phyloP scores from a whole-genome alignment of 2,113 vertebrate species.

The Notarius quadriscutis region DNA sequence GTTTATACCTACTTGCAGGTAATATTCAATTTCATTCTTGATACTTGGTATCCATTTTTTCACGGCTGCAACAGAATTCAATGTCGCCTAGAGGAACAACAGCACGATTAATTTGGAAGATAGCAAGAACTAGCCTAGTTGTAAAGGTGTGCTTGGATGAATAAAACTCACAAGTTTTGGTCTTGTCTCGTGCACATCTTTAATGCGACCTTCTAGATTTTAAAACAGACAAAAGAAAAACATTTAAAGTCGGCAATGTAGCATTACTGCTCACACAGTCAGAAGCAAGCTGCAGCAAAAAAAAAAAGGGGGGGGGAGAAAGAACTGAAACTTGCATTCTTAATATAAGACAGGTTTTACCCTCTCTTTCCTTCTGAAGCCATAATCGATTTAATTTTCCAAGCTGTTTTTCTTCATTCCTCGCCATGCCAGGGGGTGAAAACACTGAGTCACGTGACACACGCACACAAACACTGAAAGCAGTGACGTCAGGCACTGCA shows the following conservation, averaged over 20 bases:
- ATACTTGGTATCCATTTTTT: conserved; percentile 81
- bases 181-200: conserved; percentile 63
- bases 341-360: conserved; percentile 39
- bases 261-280: too few species aligned
- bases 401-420: conserved; percentile 79
- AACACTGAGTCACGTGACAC: conserved; percentile 46
- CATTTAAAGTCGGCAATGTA: background rate
- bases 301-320: background rate
- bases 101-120: background rate
- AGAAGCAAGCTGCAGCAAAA: background rate
- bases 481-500: too few species aligned
- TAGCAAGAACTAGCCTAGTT: too few species aligned
- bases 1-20: conserved; percentile 72
- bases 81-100: conserved; percentile 61
- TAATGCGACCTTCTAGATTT: conserved; percentile 73
- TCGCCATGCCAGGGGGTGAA: conserved; percentile 65
- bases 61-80: conserved; percentile 70
- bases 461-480: background rate
- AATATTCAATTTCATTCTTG: conserved; percentile 78
- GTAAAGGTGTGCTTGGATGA: background rate
- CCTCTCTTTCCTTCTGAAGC: conserved; percentile 77
- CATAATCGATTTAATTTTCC: conserved; percentile 76
- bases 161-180: conserved; percentile 73
- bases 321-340: background rate
- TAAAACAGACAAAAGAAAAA: background rate